Evolutionary conservation across 2,113 vertebrate species (phyloP).

Genomic region (Triplophysa tibetana): DNA sequence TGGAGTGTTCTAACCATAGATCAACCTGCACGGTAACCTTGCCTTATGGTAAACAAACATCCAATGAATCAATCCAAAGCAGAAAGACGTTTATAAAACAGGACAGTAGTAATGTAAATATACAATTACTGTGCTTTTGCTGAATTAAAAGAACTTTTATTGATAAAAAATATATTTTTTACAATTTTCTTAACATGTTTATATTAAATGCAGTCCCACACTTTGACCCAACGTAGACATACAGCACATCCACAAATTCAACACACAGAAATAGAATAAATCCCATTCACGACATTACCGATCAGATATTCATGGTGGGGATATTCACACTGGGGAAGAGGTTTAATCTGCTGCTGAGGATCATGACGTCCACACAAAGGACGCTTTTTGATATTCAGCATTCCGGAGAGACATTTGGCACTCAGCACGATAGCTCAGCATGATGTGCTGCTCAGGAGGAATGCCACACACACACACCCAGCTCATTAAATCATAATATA

Average conservation of each 20-base stretch:
- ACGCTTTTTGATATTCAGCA: conserved; percentile 64
- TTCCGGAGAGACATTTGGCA: conserved; percentile 71
- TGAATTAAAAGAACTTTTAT: background rate
- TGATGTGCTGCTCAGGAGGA: conserved; percentile 55
- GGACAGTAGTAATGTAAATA: background rate
- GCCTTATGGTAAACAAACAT: background rate
- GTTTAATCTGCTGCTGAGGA: conserved; percentile 62
- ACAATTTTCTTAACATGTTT: no score
- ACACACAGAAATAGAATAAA: background rate
- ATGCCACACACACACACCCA: conserved; percentile 43
- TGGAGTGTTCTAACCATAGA: background rate
- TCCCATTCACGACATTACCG: conserved; percentile 15
- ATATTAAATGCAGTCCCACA: no score
- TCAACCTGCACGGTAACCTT: background rate
- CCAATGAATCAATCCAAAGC: background rate
- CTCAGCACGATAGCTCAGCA: conserved; percentile 62
- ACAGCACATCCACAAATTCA: background rate
- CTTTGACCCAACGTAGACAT: background rate
- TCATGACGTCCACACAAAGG: conserved; percentile 66
- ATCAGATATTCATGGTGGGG: conserved; percentile 15
- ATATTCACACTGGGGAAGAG: conserved; percentile 46
- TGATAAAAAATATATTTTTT: background rate
- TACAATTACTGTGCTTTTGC: no score
- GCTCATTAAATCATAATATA: conserved; percentile 34
- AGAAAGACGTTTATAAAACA: background rate